Percentiles rank a stretch among this genome's conserved stretches.
These are phyloP conservation scores for Arrhopalites spinosus DNA, from an alignment of 2,888 invertebrate species.

Conservation along the genomic window DNA sequence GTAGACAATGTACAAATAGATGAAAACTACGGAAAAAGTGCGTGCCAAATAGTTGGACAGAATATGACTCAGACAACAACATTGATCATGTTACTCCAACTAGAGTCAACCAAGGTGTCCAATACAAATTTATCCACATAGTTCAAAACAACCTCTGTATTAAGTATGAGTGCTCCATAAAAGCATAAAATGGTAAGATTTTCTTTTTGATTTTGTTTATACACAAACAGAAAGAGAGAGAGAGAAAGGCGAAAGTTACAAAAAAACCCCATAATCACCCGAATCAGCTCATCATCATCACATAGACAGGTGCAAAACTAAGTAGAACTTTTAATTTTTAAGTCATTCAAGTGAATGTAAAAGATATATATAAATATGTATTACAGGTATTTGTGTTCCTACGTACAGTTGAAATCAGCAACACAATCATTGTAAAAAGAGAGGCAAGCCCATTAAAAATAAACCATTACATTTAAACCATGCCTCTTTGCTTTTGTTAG, in stretches of 20 bases:
- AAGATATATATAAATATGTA: background rate
- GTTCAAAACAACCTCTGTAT: slow-evolving; percentile 1
- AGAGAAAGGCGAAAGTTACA: background rate
- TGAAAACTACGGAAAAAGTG: background rate
- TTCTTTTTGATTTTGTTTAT: background rate
- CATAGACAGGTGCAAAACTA: slow-evolving; percentile 16
- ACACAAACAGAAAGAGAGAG: slow-evolving; percentile 1
- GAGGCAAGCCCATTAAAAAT: slow-evolving; percentile 6
- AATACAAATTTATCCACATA: background rate
- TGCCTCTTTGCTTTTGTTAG: background rate
- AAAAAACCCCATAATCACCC: background rate
- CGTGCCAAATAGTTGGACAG: background rate
- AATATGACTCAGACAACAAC: background rate
- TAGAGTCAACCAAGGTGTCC: background rate
- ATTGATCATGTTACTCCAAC: background rate
- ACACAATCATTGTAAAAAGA: background rate
- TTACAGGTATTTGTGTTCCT: background rate
- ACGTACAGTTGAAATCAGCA: slow-evolving; percentile 1
- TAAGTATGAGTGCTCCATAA: background rate
- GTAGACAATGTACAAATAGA: background rate
- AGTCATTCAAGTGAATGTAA: background rate
- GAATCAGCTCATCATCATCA: background rate
- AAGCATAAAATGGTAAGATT: background rate
- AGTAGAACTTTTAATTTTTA: slow-evolving; percentile 5
- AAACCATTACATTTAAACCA: background rate